These are phyloP conservation scores for Priapulus caudatus DNA, from an alignment of 2,888 invertebrate genomes.

Conservation along the genomic window DNA sequence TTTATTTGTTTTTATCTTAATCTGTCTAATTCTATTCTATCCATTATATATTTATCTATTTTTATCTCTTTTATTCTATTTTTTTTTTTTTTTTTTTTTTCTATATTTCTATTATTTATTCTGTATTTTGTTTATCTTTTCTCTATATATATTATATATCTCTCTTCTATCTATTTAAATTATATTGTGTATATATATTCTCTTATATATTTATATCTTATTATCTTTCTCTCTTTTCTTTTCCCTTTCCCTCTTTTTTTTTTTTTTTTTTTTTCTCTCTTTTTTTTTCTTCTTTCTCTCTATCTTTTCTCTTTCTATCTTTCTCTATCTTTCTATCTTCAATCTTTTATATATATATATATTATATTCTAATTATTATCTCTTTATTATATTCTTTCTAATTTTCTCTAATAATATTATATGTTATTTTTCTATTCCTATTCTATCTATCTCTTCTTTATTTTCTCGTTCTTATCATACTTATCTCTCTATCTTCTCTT, in stretches of 20 bases:
- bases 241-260: slow-evolving; percentile 3
- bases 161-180: not conserved
- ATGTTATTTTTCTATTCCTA: too few species aligned
- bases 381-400: not conserved
- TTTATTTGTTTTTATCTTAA: not conserved
- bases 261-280: slow-evolving; percentile 3
- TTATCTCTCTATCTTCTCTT: too few species aligned
- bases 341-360: not conserved
- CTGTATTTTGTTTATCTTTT: not conserved
- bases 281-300: slow-evolving; percentile 3
- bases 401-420: too few species aligned
- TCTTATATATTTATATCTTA: not conserved
- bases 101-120: not conserved
- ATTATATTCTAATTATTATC: not conserved
- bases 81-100: slow-evolving; percentile 3
- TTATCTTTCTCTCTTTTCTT: not conserved
- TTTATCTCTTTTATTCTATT: not conserved
- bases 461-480: too few species aligned
- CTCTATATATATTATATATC: not conserved
- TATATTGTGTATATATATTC: not conserved
- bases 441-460: too few species aligned
- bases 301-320: not conserved
- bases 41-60: not conserved
- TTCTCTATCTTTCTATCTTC: not conserved
- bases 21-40: not conserved